Evolutionary conservation across 1,140 invertebrate species (phyloP), one percentile per base, ranked within the genome.

Genomic region (Drosophila lowei): DNA sequence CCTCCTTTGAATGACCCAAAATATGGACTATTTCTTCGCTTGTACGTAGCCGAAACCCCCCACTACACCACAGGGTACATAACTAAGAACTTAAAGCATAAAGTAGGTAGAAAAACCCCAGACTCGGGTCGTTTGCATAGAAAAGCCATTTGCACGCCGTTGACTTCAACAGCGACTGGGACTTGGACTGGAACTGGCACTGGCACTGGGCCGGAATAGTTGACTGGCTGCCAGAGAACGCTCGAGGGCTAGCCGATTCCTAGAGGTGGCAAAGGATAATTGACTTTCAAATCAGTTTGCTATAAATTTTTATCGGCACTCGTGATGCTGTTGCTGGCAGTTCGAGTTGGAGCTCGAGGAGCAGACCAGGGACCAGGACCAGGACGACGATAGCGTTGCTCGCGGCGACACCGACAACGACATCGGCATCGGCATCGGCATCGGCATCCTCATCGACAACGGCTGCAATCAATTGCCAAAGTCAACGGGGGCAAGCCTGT

Each of bases 201-300:
- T 18, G 18, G 18, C 18, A 18, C 18, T 73, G 78, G 61, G 73
- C 73, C 55, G 25, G 50, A 80, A 80, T 81, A 80, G 78, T 81
- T 81, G 54, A 47, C 61, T 77, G 44, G 70, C 75, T 67, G 21
- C 43, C 42, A 53, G 38, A 9, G 34, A 46, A 28, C 18, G 38
- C 23, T 18, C 23, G 25, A 16, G 25, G 30, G 58, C 49, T 18
- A n/a, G 53, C 28, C 54, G n/a, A 16, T 49, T 43, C 41, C 44
- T 47, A 54, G 56, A 60, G 62, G 72, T 55, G 68, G 61, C 74
- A 73, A 80, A 77, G 79, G 88, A 90, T 90, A 90, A 90, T 90
- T 90, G 88, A 90, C 89, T 90, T 90, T 90, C 88, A 90, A 90
- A 90, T 90, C 88, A 90, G 88, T 90, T 90, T 90, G 89, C 83